Evolutionary conservation across 2,113 vertebrate species (phyloP), one percentile per base, ranked within the genome.

Genomic region (Baryphthengus martii): DNA sequence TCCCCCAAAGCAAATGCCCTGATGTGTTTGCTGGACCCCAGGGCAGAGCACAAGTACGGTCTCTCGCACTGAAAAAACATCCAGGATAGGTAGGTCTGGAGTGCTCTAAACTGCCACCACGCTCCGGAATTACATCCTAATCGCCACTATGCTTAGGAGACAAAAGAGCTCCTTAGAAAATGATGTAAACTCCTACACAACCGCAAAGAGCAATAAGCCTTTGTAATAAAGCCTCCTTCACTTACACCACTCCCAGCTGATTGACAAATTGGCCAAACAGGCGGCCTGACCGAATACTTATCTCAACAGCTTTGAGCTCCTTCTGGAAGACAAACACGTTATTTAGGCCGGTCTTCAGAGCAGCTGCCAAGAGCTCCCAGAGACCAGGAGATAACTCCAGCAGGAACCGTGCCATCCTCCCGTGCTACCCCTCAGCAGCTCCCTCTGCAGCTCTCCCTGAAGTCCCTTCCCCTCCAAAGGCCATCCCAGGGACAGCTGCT

Each of bases 351-450:
- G 62, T 81, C 26, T 50, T 90, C 1, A 0, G 88, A 85, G 89
- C 20, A 63, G 89, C 75, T 97, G 89, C 95, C 97, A 97, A 93
- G 85, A 84, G 74, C 47, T 86, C 37, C 45, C 83, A 78, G 63
- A 77, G 58, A 67, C 50, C 29, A 89, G 83, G 68, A 90, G 91
- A 49, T n/a, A 71, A 96, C 33, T 92, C 61, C 15, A 4, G 29
- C 20, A 79, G 86, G 67, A 83, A 85, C 52, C 13, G 3, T 14
- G 11, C 40, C 70, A 44, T 28, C 18, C 58, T 95, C 62, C 81
- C 9, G 21, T 56, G 61, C 81, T 78, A 84, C 25, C 40, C 45
- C 2, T 9, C 37, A 19, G 25, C 58, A 65, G 73, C 21, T 56
- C 13, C 20, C 15, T 31, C 65, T 49, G 66, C 70, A 71, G 56